phyloP scores from a whole-genome alignment of 1,140 invertebrate genomes.

The Mactra quadrangularis region DNA sequence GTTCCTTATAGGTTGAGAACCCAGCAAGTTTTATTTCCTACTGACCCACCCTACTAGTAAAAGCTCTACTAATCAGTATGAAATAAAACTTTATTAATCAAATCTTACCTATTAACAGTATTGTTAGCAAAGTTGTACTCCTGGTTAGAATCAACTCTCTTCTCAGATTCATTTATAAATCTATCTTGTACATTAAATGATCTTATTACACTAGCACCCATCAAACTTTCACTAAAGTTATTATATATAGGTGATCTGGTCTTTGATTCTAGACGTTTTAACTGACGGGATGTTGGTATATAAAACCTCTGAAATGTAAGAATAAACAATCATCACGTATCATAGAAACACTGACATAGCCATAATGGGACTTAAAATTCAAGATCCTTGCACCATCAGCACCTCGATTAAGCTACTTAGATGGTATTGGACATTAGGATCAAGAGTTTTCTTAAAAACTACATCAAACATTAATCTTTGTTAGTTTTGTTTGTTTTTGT shows the following conservation, averaged over 20 bases:
- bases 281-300: slow-evolving; percentile 89
- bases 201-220: slow-evolving; percentile 85
- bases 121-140: slow-evolving; percentile 74
- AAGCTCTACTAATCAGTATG: no score
- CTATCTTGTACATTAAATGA: slow-evolving; percentile 84
- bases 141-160: slow-evolving; percentile 78
- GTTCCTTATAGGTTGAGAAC: no score
- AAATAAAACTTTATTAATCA: no score
- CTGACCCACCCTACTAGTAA: no score
- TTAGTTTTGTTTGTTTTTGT: no score
- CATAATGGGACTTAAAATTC: background rate
- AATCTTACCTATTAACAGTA: slow-evolving; percentile 77
- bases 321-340: no score
- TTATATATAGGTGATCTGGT: slow-evolving; percentile 85
- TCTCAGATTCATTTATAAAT: slow-evolving; percentile 84
- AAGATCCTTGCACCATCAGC: no score
- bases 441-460: no score
- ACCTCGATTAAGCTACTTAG: no score
- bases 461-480: no score
- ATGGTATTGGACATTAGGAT: no score
- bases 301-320: slow-evolving; percentile 91
- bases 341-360: background rate
- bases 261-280: slow-evolving; percentile 84
- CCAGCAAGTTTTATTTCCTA: no score
- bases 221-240: slow-evolving; percentile 85